Conservation (phyloP, 2,113 vertebrate species). For the Oryzias woworae region DNA sequence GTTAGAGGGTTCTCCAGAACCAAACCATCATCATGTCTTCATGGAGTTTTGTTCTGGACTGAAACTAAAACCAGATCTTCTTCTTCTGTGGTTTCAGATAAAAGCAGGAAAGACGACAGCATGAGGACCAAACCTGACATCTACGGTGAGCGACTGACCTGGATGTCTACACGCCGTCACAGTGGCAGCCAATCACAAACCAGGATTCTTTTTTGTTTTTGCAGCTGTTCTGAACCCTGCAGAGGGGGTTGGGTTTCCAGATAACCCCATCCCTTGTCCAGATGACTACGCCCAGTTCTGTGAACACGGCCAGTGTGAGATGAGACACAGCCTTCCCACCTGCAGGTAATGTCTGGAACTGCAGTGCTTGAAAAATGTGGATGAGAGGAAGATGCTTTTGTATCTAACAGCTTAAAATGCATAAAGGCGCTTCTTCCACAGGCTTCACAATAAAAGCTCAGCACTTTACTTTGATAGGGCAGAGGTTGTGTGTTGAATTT, state of each 20-base stretch:
- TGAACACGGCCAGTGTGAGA: slow-evolving; percentile 94
- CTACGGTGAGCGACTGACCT: slow-evolving; percentile 42
- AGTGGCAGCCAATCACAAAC: slow-evolving; percentile 20
- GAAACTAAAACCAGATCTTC: background rate
- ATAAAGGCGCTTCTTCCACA: too few relatives aligned
- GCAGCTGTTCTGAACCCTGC: slow-evolving; percentile 86
- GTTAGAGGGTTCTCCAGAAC: too few relatives aligned
- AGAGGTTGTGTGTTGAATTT: background rate
- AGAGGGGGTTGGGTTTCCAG: slow-evolving; percentile 84
- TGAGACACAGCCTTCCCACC: slow-evolving; percentile 88
- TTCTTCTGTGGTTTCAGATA: slow-evolving; percentile 65
- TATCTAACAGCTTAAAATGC: too few relatives aligned
- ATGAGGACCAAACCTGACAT: slow-evolving; percentile 67
- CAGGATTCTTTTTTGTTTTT: background rate
- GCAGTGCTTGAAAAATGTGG: too few relatives aligned
- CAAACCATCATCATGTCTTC: too few relatives aligned
- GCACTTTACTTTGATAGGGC: background rate
- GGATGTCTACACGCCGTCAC: background rate
- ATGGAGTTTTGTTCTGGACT: too few relatives aligned
- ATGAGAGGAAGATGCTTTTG: too few relatives aligned
- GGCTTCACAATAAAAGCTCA: too few relatives aligned
- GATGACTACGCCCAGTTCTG: slow-evolving; percentile 90
- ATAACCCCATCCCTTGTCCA: slow-evolving; percentile 86
- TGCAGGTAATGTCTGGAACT: slow-evolving; percentile 81
- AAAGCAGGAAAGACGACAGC: slow-evolving; percentile 70